Conservation (phyloP, 2,113 vertebrate genomes). For the Anoplopoma fimbria region DNA sequence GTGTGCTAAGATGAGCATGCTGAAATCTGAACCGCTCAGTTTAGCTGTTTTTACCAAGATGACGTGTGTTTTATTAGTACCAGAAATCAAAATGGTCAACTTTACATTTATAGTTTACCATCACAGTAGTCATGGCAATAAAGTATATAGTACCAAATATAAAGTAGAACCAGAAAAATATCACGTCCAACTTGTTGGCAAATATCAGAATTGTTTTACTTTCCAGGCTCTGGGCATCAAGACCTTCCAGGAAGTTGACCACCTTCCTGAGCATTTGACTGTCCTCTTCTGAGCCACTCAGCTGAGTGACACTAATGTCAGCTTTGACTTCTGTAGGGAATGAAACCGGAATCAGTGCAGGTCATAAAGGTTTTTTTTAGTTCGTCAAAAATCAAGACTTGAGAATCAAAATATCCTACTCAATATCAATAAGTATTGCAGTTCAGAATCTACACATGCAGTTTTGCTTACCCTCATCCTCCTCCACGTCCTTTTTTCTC, state of each 20-base stretch:
- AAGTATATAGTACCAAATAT: constrained; percentile 42
- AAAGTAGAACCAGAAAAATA: constrained; percentile 71
- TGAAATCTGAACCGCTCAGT: not conserved
- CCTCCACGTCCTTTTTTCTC: not conserved
- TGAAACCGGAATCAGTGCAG: constrained; percentile 1
- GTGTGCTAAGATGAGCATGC: not conserved
- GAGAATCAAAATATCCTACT: not conserved
- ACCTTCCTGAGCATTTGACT: constrained; percentile 58
- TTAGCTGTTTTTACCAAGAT: not conserved
- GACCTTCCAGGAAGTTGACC: constrained; percentile 64
- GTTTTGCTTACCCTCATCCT: constrained; percentile 50
- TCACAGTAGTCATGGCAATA: constrained; percentile 28
- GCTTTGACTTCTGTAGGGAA: constrained; percentile 42
- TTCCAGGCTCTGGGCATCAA: constrained; percentile 26
- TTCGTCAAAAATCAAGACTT: not conserved
- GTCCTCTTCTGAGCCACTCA: constrained; percentile 22
- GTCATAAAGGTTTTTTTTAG: not conserved
- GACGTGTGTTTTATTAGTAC: constrained; percentile 16
- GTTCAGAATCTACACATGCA: not conserved
- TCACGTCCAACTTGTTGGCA: constrained; percentile 69
- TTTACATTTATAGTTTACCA: not conserved
- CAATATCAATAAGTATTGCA: not conserved
- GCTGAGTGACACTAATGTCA: constrained; percentile 41
- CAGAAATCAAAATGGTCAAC: constrained; percentile 76
- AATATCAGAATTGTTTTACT: constrained; percentile 7